Evolutionary conservation across 2,888 invertebrate species (phyloP).

Genomic region (Agrotis ipsilon): DNA sequence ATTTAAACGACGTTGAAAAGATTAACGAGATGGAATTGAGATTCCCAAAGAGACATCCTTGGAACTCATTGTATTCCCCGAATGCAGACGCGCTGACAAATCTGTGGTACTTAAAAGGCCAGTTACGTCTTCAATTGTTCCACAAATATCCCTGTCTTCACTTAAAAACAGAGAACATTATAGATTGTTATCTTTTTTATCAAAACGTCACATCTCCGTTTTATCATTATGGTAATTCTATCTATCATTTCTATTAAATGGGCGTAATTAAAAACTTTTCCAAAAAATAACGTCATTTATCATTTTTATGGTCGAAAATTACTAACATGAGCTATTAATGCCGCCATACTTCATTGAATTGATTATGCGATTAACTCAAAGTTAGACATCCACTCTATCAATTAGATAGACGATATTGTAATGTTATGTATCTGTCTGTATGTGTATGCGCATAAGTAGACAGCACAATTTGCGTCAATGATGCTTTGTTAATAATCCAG

Average conservation of each 20-base stretch:
- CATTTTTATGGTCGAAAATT: slow-evolving; percentile 55
- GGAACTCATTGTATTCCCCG: slow-evolving; percentile 42
- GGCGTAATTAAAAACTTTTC: slow-evolving; percentile 35
- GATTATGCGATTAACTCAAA: slow-evolving; percentile 36
- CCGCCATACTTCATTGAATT: slow-evolving; percentile 39
- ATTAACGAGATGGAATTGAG: slow-evolving; percentile 44
- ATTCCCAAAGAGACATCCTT: slow-evolving; percentile 49
- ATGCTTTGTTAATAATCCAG: slow-evolving; percentile 62
- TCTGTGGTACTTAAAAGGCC: slow-evolving; percentile 39
- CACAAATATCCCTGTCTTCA: slow-evolving; percentile 23
- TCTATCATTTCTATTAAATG: slow-evolving; percentile 37
- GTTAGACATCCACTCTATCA: slow-evolving; percentile 12
- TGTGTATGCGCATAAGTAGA: slow-evolving; percentile 42
- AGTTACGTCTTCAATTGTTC: slow-evolving; percentile 47
- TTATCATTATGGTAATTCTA: slow-evolving; percentile 26
- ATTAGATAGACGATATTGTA: slow-evolving; percentile 29
- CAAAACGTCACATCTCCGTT: slow-evolving; percentile 4
- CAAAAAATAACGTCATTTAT: slow-evolving; percentile 29
- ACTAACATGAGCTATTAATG: slow-evolving; percentile 35
- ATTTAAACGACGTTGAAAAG: slow-evolving; percentile 44
- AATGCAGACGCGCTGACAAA: slow-evolving; percentile 49
- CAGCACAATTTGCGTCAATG: slow-evolving; percentile 62
- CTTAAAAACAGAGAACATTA: slow-evolving; percentile 6
- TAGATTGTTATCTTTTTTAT: neutral
- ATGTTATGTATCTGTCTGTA: slow-evolving; percentile 11